Base-by-base conservation (phyloP, 2,888 invertebrate genomes). In the Drosophila acutilabella region DNA sequence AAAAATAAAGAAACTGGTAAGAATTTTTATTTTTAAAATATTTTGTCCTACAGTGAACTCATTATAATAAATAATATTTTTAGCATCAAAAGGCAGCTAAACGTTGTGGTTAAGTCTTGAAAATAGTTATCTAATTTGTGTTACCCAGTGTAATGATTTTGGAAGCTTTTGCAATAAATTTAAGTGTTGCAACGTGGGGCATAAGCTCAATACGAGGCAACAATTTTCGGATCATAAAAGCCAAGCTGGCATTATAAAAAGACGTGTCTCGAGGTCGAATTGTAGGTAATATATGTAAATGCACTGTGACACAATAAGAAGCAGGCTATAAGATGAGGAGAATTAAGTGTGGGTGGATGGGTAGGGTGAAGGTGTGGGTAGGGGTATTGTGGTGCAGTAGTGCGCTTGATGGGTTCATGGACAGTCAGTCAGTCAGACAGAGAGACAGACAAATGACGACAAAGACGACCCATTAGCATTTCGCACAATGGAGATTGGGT, bases 401-500 rank as follows among this genome's bases (percentile, higher is more conserved):
- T 50, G 50, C 50, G 50, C 13, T 50, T 33, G 50, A 3, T 50
- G 50, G 33, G 33, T 50, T 50, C 50, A 36, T 13, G 36, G 36
- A 36, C 13, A 36, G 33, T 3, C 33, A 33, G 11, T 33, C 33
- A 33, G 36, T 2, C 36, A 36, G 36, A 13, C 36, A 13, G 13
- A 36, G 8, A 36, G 36, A 36, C 33, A 50, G 44, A 20, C 13
- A 20, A 14, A 50, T 11, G 8, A 50, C 18, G 18, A 51, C 20
- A 18, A 8, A 13, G 20, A 42, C 54, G 42, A 56, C 54, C 57
- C 64, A 74, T 61, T 61, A 64, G 70, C 71, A 52, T 70, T 47
- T 57, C 70, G 71, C 62, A 81, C 76, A 81, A 83, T 80, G 75
- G 78, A 47, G 78, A 80, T 81, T 62, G 74, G 68, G 74, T 73